Conservation (phyloP, 1,140 invertebrate species). For the Bombus ignitus region DNA sequence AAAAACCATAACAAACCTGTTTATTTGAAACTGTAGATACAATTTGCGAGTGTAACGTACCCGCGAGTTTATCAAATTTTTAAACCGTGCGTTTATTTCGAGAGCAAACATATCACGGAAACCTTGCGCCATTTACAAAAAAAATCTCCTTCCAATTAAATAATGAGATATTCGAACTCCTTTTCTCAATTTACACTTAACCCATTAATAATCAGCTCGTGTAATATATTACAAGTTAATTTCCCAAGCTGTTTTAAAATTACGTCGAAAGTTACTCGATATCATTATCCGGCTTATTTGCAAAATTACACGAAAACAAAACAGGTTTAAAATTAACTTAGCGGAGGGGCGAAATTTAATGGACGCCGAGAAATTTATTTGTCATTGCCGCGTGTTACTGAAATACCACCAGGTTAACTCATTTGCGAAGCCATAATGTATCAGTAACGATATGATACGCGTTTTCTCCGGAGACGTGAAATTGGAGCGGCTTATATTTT, state of each 20-base stretch:
- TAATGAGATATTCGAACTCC: background rate
- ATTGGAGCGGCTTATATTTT: conserved; percentile 16
- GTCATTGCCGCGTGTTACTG: background rate
- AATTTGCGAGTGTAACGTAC: too few relatives aligned
- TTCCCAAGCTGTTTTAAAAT: background rate
- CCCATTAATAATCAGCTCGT: background rate
- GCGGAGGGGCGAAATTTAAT: background rate
- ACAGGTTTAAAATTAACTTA: background rate
- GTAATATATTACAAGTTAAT: background rate
- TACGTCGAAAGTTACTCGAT: background rate
- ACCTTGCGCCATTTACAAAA: background rate
- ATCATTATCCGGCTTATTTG: background rate
- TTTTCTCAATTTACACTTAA: background rate
- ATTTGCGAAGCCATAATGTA: conserved; percentile 10
- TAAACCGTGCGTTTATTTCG: background rate
- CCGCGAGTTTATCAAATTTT: too few relatives aligned
- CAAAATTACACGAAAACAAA: background rate
- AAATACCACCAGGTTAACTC: conserved; percentile 25
- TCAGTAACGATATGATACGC: background rate
- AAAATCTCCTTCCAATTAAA: background rate
- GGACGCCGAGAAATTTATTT: background rate
- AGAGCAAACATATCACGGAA: background rate
- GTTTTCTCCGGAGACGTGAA: conserved; percentile 25
- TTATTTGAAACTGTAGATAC: too few relatives aligned
- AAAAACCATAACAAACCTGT: too few relatives aligned